These are phyloP conservation scores for Gari tellinella DNA, from an alignment of 2,888 invertebrate genomes.

Conservation along the genomic window DNA sequence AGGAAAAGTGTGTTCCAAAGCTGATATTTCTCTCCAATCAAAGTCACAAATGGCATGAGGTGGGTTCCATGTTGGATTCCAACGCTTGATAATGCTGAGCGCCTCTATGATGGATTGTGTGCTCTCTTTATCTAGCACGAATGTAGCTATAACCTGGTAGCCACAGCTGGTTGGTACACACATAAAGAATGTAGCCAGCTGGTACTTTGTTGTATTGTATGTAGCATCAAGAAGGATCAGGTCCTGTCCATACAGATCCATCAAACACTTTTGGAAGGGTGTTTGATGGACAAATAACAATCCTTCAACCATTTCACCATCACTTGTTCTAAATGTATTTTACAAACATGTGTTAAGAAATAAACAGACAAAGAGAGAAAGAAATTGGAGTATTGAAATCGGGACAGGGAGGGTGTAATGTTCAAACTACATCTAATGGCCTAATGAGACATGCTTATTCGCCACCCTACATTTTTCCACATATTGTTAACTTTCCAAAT, in stretches of 20 bases:
- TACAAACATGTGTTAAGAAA: too few species aligned
- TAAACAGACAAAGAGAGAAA: too few species aligned
- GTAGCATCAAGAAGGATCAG: constrained; percentile 4
- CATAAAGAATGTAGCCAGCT: constrained; percentile 2
- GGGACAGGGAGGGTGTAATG: too few species aligned
- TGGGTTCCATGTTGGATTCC: constrained; percentile 10
- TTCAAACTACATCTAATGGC: too few species aligned
- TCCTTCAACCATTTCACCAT: neutral
- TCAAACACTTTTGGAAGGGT: constrained; percentile 1
- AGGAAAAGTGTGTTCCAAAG: constrained; percentile 23
- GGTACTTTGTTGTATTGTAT: constrained; percentile 10
- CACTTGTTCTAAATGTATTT: too few species aligned
- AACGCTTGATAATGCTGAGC: neutral
- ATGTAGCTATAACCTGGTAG: constrained; percentile 9
- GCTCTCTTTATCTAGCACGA: constrained; percentile 11
- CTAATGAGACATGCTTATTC: too few species aligned
- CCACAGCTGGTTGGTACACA: constrained; percentile 5
- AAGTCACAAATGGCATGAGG: constrained; percentile 5
- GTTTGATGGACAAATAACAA: constrained; percentile 8
- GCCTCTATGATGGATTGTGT: constrained; percentile 10
- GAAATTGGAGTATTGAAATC: too few species aligned
- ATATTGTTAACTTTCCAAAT: too few species aligned
- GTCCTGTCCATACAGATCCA: constrained; percentile 3
- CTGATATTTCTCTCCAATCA: constrained; percentile 16
- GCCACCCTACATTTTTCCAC: too few species aligned